Percentiles rank a stretch among this genome's conserved stretches.
Conservation (phyloP, 2,797 vertebrate species). For the Mormyrops attenuatus region DNA sequence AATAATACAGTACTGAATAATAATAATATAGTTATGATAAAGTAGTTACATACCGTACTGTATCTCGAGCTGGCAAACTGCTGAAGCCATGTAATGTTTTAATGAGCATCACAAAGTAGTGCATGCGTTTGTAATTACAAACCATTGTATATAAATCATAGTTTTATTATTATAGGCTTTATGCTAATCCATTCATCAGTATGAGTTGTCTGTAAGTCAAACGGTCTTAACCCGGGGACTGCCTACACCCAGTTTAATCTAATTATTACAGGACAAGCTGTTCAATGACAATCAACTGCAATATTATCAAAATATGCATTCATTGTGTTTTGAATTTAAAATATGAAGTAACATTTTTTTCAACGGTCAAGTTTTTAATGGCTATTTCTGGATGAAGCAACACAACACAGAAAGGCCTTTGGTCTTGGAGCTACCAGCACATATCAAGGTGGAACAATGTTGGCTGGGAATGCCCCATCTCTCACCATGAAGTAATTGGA, state of each 20-base stretch:
- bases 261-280: background rate
- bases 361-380: background rate
- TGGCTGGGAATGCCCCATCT: background rate
- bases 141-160: background rate
- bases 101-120: background rate
- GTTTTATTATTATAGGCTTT: background rate
- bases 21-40: background rate
- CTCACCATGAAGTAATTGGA: slow-evolving; percentile 58
- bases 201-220: background rate
- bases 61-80: no score
- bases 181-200: background rate
- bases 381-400: background rate
- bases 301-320: background rate
- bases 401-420: background rate
- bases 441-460: background rate
- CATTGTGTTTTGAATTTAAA: background rate
- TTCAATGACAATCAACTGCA: background rate
- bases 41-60: no score
- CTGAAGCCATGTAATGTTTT: no score
- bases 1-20: background rate
- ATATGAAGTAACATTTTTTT: background rate
- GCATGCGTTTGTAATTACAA: background rate
- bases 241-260: background rate
- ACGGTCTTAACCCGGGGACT: background rate
- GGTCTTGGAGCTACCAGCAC: background rate